Percentiles rank a stretch among this genome's conserved stretches.
Evolutionary conservation across 2,888 invertebrate genomes (phyloP).

Genomic region (Drosophila neonasuta): DNA sequence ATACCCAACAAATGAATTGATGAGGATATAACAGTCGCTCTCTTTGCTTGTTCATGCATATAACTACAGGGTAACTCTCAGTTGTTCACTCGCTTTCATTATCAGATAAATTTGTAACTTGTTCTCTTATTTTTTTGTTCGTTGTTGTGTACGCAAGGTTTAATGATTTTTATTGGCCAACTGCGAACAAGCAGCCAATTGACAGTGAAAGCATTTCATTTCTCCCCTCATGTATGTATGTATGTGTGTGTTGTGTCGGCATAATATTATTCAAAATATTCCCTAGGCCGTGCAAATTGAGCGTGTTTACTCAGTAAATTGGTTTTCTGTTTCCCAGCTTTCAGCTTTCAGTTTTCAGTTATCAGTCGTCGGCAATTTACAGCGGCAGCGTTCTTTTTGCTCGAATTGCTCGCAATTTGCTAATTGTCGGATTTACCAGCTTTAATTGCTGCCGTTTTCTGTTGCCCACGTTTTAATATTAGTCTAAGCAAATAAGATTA

Average conservation of each 20-base stretch:
- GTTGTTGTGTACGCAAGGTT: conserved; percentile 1
- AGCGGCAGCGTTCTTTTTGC: conserved; percentile 1
- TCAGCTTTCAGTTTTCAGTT: conserved; percentile 9
- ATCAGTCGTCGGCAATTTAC: conserved; percentile 10
- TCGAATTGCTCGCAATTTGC: conserved; percentile 26
- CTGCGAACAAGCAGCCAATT: conserved; percentile 17
- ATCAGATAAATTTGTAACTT: background rate
- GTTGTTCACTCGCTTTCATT: background rate
- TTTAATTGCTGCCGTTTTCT: conserved; percentile 38
- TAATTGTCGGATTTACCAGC: conserved; percentile 47
- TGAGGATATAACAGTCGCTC: background rate
- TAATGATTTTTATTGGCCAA: conserved; percentile 37
- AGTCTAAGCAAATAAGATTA: conserved; percentile 5
- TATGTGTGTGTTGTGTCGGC: background rate
- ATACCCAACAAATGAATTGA: background rate
- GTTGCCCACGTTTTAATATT: conserved; percentile 3
- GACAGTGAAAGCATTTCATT: conserved; percentile 11
- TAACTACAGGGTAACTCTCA: background rate
- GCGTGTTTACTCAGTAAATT: conserved; percentile 44
- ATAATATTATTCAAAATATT: conserved; percentile 47
- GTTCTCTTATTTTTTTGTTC: background rate
- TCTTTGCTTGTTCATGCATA: background rate
- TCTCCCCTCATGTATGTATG: conserved; percentile 2
- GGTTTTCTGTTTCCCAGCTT: conserved; percentile 23
- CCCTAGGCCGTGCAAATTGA: conserved; percentile 30